phyloP scores from a whole-genome alignment of 2,113 vertebrate genomes.

The Pluvianellus socialis region DNA sequence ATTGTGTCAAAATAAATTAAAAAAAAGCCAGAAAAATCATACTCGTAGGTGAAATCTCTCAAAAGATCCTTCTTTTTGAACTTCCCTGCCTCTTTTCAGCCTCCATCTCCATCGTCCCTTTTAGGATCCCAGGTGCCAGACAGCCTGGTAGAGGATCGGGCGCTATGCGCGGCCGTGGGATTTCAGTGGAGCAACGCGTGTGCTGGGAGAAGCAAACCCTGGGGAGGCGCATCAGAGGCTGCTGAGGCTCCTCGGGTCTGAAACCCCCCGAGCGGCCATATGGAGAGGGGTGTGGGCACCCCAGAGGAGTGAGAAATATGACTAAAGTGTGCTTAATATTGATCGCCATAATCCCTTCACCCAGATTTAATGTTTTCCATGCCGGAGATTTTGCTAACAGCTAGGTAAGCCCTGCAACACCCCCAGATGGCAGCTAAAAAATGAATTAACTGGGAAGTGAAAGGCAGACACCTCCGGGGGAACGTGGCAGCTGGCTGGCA shows the following conservation, averaged over 20 bases:
- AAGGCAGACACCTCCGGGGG: not conserved
- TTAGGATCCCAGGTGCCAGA: not conserved
- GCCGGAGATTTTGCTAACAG: not conserved
- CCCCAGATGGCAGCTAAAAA: not conserved
- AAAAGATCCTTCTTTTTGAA: not conserved
- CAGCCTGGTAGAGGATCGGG: not conserved
- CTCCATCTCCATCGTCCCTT: not conserved
- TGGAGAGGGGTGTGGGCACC: not conserved
- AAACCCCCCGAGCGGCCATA: not conserved
- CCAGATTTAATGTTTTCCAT: not conserved
- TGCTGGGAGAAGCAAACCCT: not conserved
- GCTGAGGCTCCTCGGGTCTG: not conserved
- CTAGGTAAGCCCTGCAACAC: not conserved
- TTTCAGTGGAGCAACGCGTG: not conserved
- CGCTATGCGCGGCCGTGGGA: not conserved
- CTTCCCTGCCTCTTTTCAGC: not conserved
- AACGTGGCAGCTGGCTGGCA: not conserved
- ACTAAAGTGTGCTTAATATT: not conserved
- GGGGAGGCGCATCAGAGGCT: not conserved
- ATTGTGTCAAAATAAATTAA: not conserved
- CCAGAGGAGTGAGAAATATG: not conserved
- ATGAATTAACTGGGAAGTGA: not conserved
- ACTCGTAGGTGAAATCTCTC: not conserved
- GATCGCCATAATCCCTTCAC: not conserved
- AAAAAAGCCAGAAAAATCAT: not conserved